Evolutionary conservation across 1,140 invertebrate genomes (phyloP), one percentile per base, ranked within the genome.

Genomic region (Sesamia nonagrioides): DNA sequence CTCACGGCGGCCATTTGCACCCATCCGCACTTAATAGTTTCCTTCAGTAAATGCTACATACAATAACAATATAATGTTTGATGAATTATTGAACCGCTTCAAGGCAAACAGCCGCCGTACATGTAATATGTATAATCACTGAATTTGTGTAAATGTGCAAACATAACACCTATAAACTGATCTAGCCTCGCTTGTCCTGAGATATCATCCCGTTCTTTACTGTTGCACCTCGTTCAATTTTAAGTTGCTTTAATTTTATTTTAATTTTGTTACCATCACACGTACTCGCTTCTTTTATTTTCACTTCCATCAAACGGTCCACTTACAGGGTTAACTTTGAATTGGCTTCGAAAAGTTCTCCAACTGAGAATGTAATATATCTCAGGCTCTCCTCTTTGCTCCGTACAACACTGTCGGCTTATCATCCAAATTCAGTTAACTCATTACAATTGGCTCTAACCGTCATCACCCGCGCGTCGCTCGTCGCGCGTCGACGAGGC

Each of bases 351-450:
- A 91, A 90, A 90, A 85, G 88, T 92, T 94, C 90, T 94, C 90
- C 86, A 86, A 85, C 91, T 91, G 92, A 93, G 91, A 95, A 92
- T 89, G 79, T 90, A 94, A 93, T 96, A 95, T 95, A 96, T 96
- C 96, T 97, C 96, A 97, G 97, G 97, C 96, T 97, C 97, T 97
- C 97, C 97, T 97, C 97, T 97, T 97, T 97, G 97, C 97, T 97
- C 96, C 95, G 96, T 88, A 88, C 87, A 88, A 90, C 90, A 92
- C 91, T 93, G 88, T 93, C 88, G 92, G 92, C 92, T 94, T 94
- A 88, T 90, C 91, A 93, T 92, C 91, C 86, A 90, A 89, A 90
- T 90, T 85, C 89, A 93, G 90, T 92, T 94, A 95, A 94, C 91
- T 92, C 92, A 93, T 94, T 91, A 89, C 88, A 82, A 94, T 94